phyloP scores from a whole-genome alignment of 2,113 vertebrate species.

The Hiodon tergisus region DNA sequence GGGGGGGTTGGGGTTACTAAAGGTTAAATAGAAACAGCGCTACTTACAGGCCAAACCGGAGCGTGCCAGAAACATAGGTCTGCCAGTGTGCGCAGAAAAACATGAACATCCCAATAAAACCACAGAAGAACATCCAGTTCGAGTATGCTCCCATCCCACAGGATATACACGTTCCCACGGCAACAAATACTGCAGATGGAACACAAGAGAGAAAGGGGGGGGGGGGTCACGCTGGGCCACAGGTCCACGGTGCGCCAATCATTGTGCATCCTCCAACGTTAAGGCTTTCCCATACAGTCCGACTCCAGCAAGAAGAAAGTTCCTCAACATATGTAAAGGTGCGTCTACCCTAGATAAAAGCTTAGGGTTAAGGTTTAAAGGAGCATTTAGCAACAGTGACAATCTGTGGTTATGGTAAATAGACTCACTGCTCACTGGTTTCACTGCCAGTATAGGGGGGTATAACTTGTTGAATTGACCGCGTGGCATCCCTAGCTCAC shows the following conservation, averaged over 20 bases:
- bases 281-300: no score
- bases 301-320: no score
- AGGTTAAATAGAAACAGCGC: not conserved
- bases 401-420: no score
- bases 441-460: no score
- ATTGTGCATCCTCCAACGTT: no score
- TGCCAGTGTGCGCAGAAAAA: constrained; percentile 99
- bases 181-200: constrained; percentile 78
- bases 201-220: not conserved
- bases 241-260: not conserved
- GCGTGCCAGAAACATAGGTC: constrained; percentile 89
- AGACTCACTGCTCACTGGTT: no score
- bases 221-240: not conserved
- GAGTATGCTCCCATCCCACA: constrained; percentile 76
- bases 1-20: not conserved
- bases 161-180: constrained; percentile 79
- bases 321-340: no score
- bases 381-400: no score
- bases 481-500: no score
- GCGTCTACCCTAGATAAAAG: no score
- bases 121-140: constrained; percentile 90
- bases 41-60: constrained; percentile 90
- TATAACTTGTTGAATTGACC: no score
- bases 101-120: constrained; percentile 90
- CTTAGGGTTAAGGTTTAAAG: no score